Conservation (phyloP, 1,140 invertebrate species). For the Tetragnatha versicolor region DNA sequence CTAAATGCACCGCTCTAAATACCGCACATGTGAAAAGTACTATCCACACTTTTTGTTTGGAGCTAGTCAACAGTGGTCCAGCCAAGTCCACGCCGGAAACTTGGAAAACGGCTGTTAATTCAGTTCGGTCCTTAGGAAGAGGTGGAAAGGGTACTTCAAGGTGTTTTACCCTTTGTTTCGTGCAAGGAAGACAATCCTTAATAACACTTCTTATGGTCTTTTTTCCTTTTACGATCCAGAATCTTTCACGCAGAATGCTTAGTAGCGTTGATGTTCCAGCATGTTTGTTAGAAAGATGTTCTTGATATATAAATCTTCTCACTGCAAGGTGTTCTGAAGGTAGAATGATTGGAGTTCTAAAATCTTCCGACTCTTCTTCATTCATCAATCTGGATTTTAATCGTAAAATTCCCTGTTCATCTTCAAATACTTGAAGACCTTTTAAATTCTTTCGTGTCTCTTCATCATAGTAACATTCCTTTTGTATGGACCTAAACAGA, state of each 20-base stretch:
- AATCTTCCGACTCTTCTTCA: slow-evolving; percentile 21
- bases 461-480: slow-evolving; percentile 11
- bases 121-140: slow-evolving; percentile 58
- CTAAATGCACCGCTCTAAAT: slow-evolving; percentile 59
- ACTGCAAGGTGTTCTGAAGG: slow-evolving; percentile 9
- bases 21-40: slow-evolving; percentile 46
- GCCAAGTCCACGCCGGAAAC: slow-evolving; percentile 61
- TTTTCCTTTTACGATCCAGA: slow-evolving; percentile 16
- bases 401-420: slow-evolving; percentile 12
- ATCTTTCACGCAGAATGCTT: neutral
- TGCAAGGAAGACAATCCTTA: neutral
- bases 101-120: slow-evolving; percentile 60
- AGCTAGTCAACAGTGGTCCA: slow-evolving; percentile 59
- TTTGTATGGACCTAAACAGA: neutral
- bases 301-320: slow-evolving; percentile 19
- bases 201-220: slow-evolving; percentile 12
- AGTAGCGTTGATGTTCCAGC: slow-evolving; percentile 8
- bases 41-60: slow-evolving; percentile 24
- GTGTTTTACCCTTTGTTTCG: neutral
- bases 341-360: slow-evolving; percentile 15
- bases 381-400: slow-evolving; percentile 23
- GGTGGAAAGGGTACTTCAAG: neutral
- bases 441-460: neutral
- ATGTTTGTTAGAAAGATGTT: slow-evolving; percentile 30
- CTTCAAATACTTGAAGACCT: neutral